phyloP scores from a whole-genome alignment of 2,113 vertebrate genomes.

The Hippolais icterina region DNA sequence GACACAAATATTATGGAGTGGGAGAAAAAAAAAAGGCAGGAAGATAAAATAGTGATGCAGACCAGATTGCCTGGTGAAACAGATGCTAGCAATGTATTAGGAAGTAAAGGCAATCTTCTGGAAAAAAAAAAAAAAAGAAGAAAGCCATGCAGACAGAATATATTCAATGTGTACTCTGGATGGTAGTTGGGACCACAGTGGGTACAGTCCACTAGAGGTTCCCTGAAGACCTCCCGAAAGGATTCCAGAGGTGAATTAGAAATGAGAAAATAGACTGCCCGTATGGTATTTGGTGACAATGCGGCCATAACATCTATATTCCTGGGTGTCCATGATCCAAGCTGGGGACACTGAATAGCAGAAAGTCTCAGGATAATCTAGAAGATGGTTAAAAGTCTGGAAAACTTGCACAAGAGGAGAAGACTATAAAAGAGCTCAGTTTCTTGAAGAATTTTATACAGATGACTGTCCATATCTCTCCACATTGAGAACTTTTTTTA shows the following conservation, averaged over 20 bases:
- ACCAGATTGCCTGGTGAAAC: constrained; percentile 36
- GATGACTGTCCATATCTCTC: neutral
- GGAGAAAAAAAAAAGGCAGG: neutral
- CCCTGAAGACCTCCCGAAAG: neutral
- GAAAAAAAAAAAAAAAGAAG: neutral
- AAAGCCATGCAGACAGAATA: neutral
- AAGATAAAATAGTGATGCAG: constrained; percentile 32
- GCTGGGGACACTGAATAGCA: neutral
- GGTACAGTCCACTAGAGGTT: neutral
- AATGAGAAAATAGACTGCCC: neutral
- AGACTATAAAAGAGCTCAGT: neutral
- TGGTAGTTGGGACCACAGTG: neutral
- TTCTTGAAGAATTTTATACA: neutral
- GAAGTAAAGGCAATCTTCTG: neutral
- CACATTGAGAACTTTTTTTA: neutral
- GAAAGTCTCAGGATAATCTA: neutral
- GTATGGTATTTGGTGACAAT: neutral
- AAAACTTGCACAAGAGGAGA: neutral
- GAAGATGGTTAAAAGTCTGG: neutral
- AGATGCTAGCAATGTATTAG: constrained; percentile 22
- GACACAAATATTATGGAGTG: neutral
- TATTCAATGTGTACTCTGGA: neutral
- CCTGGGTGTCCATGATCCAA: neutral
- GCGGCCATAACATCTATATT: neutral
- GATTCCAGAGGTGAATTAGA: neutral